A percentile compares a stretch with the other conserved stretches of the same genome.
Evolutionary conservation across 2,888 invertebrate genomes (phyloP).

Genomic region (Agrochola litura): DNA sequence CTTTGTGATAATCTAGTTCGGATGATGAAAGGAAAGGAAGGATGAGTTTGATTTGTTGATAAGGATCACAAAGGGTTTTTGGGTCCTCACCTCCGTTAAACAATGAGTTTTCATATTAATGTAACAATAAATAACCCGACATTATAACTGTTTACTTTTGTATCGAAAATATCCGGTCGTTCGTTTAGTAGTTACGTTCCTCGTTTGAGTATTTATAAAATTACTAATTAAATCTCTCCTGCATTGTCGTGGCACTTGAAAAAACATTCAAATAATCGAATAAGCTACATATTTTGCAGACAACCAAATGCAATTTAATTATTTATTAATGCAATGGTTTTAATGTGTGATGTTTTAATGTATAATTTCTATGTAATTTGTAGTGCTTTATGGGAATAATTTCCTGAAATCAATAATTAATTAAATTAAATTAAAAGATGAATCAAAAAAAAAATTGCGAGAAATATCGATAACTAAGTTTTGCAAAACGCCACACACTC

Average conservation of each 20-base stretch:
- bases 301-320: too few relatives aligned
- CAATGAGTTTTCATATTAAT: conserved; percentile 41
- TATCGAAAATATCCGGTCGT: neutral
- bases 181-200: neutral
- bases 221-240: neutral
- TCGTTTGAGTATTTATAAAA: neutral
- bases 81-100: conserved; percentile 32
- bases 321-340: too few relatives aligned
- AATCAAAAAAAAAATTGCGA: too few relatives aligned
- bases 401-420: too few relatives aligned
- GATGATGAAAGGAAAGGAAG: conserved; percentile 56
- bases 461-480: conserved; percentile 32
- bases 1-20: conserved; percentile 52
- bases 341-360: too few relatives aligned
- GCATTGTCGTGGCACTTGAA: neutral
- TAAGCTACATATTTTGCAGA: neutral
- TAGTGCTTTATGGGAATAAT: too few relatives aligned
- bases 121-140: conserved; percentile 26
- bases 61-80: conserved; percentile 42
- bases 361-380: too few relatives aligned
- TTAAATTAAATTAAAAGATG: too few relatives aligned
- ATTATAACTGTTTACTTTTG: conserved; percentile 15
- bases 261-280: neutral
- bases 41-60: conserved; percentile 54
- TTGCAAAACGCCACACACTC: neutral